These are phyloP conservation scores for Planococcus citri DNA, from an alignment of 1,140 invertebrate genomes.

Conservation along the genomic window DNA sequence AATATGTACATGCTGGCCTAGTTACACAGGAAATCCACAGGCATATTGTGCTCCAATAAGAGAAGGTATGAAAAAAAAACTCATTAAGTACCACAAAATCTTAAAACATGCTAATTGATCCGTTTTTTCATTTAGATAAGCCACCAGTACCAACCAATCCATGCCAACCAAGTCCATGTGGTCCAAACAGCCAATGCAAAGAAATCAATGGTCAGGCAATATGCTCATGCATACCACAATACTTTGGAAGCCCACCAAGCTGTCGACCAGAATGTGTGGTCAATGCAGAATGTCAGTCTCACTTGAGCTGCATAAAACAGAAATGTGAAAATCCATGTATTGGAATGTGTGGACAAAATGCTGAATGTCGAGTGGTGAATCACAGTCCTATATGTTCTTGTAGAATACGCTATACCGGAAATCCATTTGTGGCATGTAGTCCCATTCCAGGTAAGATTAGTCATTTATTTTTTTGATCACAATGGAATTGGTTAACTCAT, in stretches of 20 bases:
- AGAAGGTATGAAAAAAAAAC: background rate
- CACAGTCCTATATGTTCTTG: slow-evolving; percentile 53
- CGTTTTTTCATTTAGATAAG: slow-evolving; percentile 23
- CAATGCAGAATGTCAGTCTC: slow-evolving; percentile 48
- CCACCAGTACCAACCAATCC: slow-evolving; percentile 38
- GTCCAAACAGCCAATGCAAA: slow-evolving; percentile 51
- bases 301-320: slow-evolving; percentile 47
- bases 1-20: slow-evolving; percentile 46
- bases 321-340: slow-evolving; percentile 57
- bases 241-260: slow-evolving; percentile 53
- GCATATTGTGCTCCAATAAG: slow-evolving; percentile 38
- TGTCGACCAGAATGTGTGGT: slow-evolving; percentile 55
- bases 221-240: slow-evolving; percentile 48
- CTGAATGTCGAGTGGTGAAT: slow-evolving; percentile 48
- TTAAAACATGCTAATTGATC: background rate
- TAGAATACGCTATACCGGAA: slow-evolving; percentile 49
- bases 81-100: background rate
- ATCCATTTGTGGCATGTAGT: slow-evolving; percentile 52
- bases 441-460: slow-evolving; percentile 38
- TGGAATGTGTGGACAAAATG: slow-evolving; percentile 54
- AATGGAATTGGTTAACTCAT: background rate
- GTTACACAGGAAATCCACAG: slow-evolving; percentile 52
- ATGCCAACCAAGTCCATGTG: slow-evolving; percentile 54
- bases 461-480: slow-evolving; percentile 19
- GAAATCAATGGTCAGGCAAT: slow-evolving; percentile 41